Evolutionary conservation across 1,140 invertebrate genomes (phyloP).

Genomic region (Agrypnia vestita): DNA sequence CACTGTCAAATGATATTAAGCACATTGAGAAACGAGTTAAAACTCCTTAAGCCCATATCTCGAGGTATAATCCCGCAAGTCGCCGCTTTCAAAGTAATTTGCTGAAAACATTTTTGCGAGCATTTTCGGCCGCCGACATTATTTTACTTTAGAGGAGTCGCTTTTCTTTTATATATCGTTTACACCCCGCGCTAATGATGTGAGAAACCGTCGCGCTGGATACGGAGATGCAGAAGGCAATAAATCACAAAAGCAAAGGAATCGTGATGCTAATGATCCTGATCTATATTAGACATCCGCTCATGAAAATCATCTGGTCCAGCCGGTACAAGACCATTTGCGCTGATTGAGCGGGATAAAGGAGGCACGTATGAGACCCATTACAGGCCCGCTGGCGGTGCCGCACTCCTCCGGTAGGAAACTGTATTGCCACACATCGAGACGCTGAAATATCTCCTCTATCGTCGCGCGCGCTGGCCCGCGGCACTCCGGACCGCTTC

Average conservation of each 20-base stretch:
- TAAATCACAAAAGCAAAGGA: slow-evolving; percentile 55
- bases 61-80: too few species aligned
- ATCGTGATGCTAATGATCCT: slow-evolving; percentile 57
- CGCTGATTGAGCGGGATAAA: slow-evolving; percentile 58
- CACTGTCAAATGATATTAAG: too few species aligned
- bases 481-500: background rate
- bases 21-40: too few species aligned
- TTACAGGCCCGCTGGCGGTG: slow-evolving; percentile 38
- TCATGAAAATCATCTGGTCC: slow-evolving; percentile 54
- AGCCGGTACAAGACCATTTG: slow-evolving; percentile 57
- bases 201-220: background rate
- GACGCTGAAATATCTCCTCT: slow-evolving; percentile 31
- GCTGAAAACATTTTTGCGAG: too few species aligned
- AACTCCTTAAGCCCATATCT: too few species aligned
- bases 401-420: slow-evolving; percentile 25
- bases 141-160: slow-evolving; percentile 2
- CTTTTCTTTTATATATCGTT: slow-evolving; percentile 28
- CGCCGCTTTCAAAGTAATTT: too few species aligned
- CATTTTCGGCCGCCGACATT: background rate
- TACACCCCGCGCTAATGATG: slow-evolving; percentile 10
- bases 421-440: slow-evolving; percentile 39
- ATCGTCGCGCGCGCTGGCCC: too few species aligned
- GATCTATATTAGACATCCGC: slow-evolving; percentile 58
- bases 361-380: slow-evolving; percentile 57
- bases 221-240: slow-evolving; percentile 32